Base-by-base conservation (phyloP, 2,888 invertebrate species). In the Zhuqinia jingwanae region DNA sequence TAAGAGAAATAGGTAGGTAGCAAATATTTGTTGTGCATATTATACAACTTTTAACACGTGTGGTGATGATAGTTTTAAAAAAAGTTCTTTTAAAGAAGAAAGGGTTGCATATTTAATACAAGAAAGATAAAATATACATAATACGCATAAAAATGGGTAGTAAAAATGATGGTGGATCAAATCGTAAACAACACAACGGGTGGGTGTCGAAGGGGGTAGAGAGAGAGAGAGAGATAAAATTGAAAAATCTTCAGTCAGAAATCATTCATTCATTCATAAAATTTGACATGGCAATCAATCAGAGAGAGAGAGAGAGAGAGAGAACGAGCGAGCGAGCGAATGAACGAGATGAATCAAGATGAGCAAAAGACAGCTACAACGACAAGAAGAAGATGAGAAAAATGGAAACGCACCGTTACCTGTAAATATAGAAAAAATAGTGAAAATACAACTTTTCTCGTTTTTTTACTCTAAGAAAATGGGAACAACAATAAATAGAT, bases 361-460 rank as follows among this genome's bases (percentile, higher is more conserved):
- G 84, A 87, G 84, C 80, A 87, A 87, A 87, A 87, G 87, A 87
- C 87, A 87, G 87, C 87, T 87, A 84, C 87, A 63, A 85, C 79
- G 77, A 77, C 77, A 83, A 83, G 83, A 83, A 83, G 83, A 68
- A 85, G 84, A 85, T 85, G 84, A 83, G 84, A 88, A 85, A 82
- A 87, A 86, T 88, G 84, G 88, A 88, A 89, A 90, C 90, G 89
- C 89, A 90, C 90, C 90, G 89, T 89, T 87, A 90, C 90, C 90
- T 90, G 90, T 42, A 89, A 87, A 88, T 30, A 68, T 63, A 83
- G 75, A 79, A 82, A 86, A 80, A 86, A 78, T 68, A 56, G 80
- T 75, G 60, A 85, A 76, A 85, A 87, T 77, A 88, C 83, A 83
- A 85, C 77, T 78, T 85, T 85, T 70, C 78, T 83, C 76, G n/a